Evolutionary conservation across 2,113 vertebrate genomes (phyloP), one percentile per base, ranked within the genome.

Genomic region (Rhinolophus sinicus): DNA sequence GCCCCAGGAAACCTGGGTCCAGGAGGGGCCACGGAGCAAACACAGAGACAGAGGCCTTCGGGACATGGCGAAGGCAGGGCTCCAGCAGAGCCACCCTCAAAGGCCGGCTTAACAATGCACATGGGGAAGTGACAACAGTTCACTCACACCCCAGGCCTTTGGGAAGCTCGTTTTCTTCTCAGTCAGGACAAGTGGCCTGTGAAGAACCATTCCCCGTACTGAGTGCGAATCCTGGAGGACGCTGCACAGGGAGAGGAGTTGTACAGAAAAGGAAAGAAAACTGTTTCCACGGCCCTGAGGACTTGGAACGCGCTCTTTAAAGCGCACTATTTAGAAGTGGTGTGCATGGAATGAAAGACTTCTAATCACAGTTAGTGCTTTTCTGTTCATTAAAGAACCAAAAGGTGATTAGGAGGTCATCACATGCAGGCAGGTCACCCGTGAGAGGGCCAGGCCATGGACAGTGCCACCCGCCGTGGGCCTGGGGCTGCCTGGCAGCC

Each of bases 61-160:
- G 60, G 30, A 30, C 22, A 11, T 1, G 11, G 60, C 0, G 1
- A 18, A 2, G 9, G 67, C 40, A 11, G 5, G 60, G 78, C 40
- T 5, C 52, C 11, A 0, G 52, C 52, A 11, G 26, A 1, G 54
- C n/a, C 1, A 10, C 11, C 77, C 60, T 47, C 15, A 26, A 13
- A n/a, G 0, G 2, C n/a, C 0, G 33, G 73, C n/a, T 24, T 4
- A 0, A 18, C 52, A 5, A 8, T 0, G 1, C 1, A 0, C 7
- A 14, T 12, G 30, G 30, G 13, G 8, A 0, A 0, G 38, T 0
- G 6, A 8, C n/a, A 3, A 2, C 0, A 9, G 40, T 0, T 21
- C 44, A 2, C 38, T 28, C 1, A 18, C 28, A 1, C n/a, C 18
- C 78, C 35, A 12, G 6, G 58, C 26, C 62, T 30, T 11, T 0